phyloP scores from a whole-genome alignment of 1,140 invertebrate genomes.

The Plectrocnemia conspersa region DNA sequence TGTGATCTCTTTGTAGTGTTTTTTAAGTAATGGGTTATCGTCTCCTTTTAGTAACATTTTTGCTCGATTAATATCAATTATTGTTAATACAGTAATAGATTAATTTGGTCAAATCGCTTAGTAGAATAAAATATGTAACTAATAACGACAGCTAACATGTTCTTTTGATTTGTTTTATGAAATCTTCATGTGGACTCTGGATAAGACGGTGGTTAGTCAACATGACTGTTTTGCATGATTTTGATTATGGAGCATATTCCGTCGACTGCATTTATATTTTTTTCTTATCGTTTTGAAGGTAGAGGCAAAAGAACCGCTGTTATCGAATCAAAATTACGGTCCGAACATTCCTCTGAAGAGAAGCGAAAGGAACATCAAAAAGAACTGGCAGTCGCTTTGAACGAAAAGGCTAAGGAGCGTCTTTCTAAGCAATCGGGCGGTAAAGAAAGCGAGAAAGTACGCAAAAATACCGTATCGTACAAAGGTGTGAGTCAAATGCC shows the following conservation, averaged over 20 bases:
- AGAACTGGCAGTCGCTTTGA: constrained; percentile 85
- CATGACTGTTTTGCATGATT: constrained; percentile 4
- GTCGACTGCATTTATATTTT: constrained; percentile 19
- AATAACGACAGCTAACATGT: no score
- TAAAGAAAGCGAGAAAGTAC: constrained; percentile 84
- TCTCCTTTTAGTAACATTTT: no score
- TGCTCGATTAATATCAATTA: no score
- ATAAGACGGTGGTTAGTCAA: constrained; percentile 32
- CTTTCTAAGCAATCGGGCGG: constrained; percentile 80
- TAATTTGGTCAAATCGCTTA: no score
- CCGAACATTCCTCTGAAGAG: constrained; percentile 94
- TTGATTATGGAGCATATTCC: constrained; percentile 1
- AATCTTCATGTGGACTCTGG: constrained; percentile 15
- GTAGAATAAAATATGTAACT: no score
- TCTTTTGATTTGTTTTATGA: constrained; percentile 26
- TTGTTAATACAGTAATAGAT: no score
- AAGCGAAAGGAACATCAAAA: constrained; percentile 96
- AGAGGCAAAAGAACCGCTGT: constrained; percentile 90
- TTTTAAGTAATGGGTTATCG: no score
- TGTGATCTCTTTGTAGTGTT: no score
- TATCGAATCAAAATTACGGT: constrained; percentile 90
- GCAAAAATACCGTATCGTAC: constrained; percentile 94
- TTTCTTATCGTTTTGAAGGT: constrained; percentile 45
- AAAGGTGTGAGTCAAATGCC: constrained; percentile 91
- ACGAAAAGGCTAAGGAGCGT: constrained; percentile 88